Evolutionary conservation across 2,888 invertebrate species (phyloP), one percentile per base, ranked within the genome.

Genomic region (Athripsodes cinereus): DNA sequence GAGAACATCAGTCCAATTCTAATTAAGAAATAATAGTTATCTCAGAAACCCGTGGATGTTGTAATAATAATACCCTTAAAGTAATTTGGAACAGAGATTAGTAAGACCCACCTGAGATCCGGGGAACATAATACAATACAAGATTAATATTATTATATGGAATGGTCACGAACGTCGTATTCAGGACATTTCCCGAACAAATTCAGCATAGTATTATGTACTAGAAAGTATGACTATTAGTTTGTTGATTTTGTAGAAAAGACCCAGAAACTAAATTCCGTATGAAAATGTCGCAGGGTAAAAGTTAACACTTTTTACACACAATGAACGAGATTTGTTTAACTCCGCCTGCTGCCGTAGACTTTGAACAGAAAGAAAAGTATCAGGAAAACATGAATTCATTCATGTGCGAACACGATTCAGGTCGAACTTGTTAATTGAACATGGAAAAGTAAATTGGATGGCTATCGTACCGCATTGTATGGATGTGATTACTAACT

Each of bases 381-480:
- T 40, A 40, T 40, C 40, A 26, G 40, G 40, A 40, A 8, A 57
- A 55, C 55, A 50, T n/a, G 56, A 34, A 53, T 57, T 59, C 57
- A 62, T 60, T 62, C 58, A 57, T 47, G 56, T 59, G 59, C 55
- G 58, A 62, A 62, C 60, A 62, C 31, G 58, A 26, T 13, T 35
- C 35, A 49, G 52, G 19, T 57, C 50, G 51, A 58, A 58, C 55
- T 44, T 60, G 62, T 62, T 62, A 62, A 62, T 62, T 62, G 62
- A 62, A 62, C 62, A 62, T 52, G 62, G 60, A 44, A 58, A 55
- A 60, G 62, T 60, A 62, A 62, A 62, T 62, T 62, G 62, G 60
- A 62, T 58, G 58, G 56, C 49, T 58, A 51, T 54, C 13, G n/a
- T 40, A 40, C 40, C 13, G 16, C 13, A 40, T 13, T n/a, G 5